Evolutionary conservation across 2,888 invertebrate genomes (phyloP).

Genomic region (Lasioglossum malachurum): DNA sequence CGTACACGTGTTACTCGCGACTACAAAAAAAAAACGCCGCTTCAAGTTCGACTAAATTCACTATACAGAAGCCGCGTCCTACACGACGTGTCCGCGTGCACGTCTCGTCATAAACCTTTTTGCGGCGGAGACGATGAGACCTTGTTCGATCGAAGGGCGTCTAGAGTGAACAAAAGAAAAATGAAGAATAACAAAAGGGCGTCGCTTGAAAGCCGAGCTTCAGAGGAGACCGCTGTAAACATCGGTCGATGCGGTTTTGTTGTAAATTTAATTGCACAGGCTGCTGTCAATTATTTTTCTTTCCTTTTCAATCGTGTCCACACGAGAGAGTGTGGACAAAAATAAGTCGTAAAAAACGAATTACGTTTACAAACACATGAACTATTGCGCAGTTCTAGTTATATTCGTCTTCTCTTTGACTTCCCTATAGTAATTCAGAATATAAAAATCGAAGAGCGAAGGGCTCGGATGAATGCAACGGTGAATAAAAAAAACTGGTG

Average conservation of each 20-base stretch:
- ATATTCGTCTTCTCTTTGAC: background rate
- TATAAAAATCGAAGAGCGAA: conserved; percentile 14
- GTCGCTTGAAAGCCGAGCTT: background rate
- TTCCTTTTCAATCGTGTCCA: background rate
- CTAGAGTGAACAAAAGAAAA: background rate
- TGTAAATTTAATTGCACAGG: background rate
- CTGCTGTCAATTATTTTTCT: background rate
- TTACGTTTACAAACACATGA: background rate
- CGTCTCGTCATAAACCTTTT: background rate
- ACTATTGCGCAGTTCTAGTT: background rate
- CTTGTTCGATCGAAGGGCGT: conserved; percentile 1
- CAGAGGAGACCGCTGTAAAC: background rate
- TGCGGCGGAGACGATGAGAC: background rate
- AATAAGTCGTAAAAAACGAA: no score
- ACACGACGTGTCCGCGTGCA: background rate
- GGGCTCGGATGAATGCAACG: background rate
- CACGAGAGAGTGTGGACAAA: background rate
- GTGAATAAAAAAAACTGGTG: background rate
- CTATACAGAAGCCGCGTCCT: background rate
- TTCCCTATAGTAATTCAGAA: background rate
- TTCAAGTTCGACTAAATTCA: conserved; percentile 18
- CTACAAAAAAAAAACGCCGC: conserved; percentile 3
- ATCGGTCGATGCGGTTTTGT: background rate
- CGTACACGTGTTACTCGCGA: conserved; percentile 39
- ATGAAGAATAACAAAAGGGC: background rate